phyloP scores from a whole-genome alignment of 2,113 vertebrate species.

The Percina caprodes region DNA sequence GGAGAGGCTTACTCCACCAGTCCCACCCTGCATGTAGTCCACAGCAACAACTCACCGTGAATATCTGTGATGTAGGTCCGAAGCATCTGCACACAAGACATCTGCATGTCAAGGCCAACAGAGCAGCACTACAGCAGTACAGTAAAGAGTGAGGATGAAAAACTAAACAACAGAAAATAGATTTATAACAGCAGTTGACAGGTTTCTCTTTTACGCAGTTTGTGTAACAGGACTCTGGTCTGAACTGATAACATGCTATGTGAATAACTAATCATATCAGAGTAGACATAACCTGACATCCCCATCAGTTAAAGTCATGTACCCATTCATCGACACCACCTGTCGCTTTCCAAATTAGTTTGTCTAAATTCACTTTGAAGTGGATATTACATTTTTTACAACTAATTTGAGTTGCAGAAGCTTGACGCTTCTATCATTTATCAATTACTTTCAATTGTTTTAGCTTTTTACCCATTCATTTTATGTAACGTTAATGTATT shows the following conservation, averaged over 20 bases:
- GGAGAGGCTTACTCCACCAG: conserved; percentile 58
- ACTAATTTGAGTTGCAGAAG: not conserved
- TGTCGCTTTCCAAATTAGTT: not conserved
- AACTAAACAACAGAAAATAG: not conserved
- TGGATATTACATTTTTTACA: not conserved
- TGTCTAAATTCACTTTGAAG: not conserved
- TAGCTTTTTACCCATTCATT: not conserved
- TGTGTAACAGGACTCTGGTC: not conserved
- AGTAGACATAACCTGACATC: not conserved
- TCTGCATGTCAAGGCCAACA: conserved; percentile 30
- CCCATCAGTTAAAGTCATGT: not conserved
- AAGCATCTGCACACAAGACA: conserved; percentile 48
- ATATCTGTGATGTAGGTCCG: conserved; percentile 63
- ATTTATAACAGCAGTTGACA: not conserved
- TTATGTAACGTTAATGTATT: not conserved
- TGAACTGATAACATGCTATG: not conserved
- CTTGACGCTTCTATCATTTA: not conserved
- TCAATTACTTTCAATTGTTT: not conserved
- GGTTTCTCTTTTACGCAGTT: not conserved
- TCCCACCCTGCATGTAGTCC: conserved; percentile 74
- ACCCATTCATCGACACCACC: not conserved
- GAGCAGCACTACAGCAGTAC: not conserved
- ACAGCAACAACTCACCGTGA: conserved; percentile 42
- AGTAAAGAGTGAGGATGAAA: not conserved
- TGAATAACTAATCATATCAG: not conserved